phyloP scores from a whole-genome alignment of 2,888 invertebrate genomes.

The Boloria euphrosyne region DNA sequence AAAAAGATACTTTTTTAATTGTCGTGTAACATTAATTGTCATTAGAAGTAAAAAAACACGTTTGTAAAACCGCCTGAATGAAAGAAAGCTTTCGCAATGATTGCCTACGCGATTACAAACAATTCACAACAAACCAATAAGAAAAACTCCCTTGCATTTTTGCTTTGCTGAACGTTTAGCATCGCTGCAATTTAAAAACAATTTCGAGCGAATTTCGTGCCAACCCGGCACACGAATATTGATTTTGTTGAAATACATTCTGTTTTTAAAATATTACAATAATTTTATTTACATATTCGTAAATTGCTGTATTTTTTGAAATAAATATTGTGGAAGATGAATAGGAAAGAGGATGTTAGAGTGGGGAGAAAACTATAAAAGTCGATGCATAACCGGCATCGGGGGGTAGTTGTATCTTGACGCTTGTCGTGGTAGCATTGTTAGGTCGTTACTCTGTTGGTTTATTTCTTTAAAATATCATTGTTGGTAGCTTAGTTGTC shows the following conservation, averaged over 20 bases:
- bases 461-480: too few species aligned
- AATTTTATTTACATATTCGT: too few species aligned
- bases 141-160: constrained; percentile 27
- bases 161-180: constrained; percentile 29
- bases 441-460: too few species aligned
- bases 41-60: constrained; percentile 5
- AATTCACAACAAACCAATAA: constrained; percentile 31
- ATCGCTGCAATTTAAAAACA: constrained; percentile 35
- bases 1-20: background rate
- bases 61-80: constrained; percentile 6
- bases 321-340: too few species aligned
- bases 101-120: constrained; percentile 20
- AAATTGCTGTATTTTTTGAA: too few species aligned
- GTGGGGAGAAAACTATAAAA: too few species aligned
- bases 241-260: constrained; percentile 19
- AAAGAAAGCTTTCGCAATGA: constrained; percentile 19
- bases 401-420: too few species aligned
- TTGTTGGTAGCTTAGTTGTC: too few species aligned
- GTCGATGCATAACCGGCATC: too few species aligned
- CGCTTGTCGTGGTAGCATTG: too few species aligned
- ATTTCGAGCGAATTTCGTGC: constrained; percentile 28
- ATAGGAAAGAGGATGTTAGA: too few species aligned
- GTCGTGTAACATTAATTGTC: constrained; percentile 2
- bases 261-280: background rate
- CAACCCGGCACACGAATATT: constrained; percentile 15